Percentiles rank a stretch among this genome's conserved stretches.
Evolutionary conservation across 2,113 vertebrate genomes (phyloP).

Genomic region (Malurus alboscapulatus): DNA sequence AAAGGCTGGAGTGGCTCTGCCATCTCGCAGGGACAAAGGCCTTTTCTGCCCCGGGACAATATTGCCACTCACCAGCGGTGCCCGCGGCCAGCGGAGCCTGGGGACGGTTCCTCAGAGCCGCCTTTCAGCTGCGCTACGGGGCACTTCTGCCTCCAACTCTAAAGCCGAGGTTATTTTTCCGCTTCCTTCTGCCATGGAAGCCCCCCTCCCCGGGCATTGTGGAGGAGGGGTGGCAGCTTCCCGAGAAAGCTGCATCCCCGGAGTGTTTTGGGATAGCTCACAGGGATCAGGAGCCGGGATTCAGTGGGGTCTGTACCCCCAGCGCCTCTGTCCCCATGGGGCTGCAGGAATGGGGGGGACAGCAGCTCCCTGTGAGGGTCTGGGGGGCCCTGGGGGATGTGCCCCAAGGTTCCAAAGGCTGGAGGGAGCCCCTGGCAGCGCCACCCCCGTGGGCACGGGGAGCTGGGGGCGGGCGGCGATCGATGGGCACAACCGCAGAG

Average conservation of each 20-base stretch:
- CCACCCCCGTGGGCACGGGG: rapidly evolving
- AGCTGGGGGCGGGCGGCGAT: rapidly evolving
- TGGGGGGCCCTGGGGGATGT: rapidly evolving
- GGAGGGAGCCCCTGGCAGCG: background rate
- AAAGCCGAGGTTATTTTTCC: slow-evolving; percentile 10
- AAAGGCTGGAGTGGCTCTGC: slow-evolving; percentile 25
- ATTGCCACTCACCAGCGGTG: slow-evolving; percentile 44
- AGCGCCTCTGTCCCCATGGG: rapidly evolving
- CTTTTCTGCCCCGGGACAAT: slow-evolving; percentile 57
- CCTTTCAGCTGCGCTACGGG: background rate
- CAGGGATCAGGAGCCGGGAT: rapidly evolving
- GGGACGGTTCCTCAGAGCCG: background rate
- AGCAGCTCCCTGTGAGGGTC: background rate
- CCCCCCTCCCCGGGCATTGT: background rate
- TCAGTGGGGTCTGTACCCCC: background rate
- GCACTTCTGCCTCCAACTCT: background rate
- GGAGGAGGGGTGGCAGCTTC: background rate
- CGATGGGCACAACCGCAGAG: background rate
- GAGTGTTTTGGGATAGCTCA: rapidly evolving
- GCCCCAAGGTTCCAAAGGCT: rapidly evolving
- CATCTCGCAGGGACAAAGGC: slow-evolving; percentile 35
- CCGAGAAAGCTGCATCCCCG: background rate
- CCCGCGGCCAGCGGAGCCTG: background rate
- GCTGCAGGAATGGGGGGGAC: background rate
- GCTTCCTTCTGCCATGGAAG: background rate